Base-by-base conservation (phyloP, 1,140 invertebrate species). In the Ceratina australensis region DNA sequence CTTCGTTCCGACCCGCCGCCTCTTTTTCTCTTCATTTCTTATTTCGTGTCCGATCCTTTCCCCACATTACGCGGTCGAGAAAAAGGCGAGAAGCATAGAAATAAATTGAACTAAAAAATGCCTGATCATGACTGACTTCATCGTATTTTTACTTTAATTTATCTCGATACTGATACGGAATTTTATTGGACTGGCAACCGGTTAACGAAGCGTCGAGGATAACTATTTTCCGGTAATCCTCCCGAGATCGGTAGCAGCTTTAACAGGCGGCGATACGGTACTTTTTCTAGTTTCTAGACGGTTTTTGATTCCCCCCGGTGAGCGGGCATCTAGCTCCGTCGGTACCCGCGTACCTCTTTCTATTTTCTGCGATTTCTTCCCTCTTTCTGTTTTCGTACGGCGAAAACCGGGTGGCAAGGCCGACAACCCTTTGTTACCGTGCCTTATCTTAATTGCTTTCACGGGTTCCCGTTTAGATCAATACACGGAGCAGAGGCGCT, bases 391-490 rank as follows among this genome's bases (percentile, higher is more conserved):
- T 85, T 84, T 81, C 64, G 71, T 60, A 82, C 77, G 67, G 83
- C 84, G 86, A 87, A 88, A 89, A 87, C 82, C 86, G 82, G 78
- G 76, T 88, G 80, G 65, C 78, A 79, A 42, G 33, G 87, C 85
- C 89, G 89, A 88, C 89, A 91, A 91, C 90, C 90, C 89, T 91
- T 91, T 91, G 90, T 90, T 90, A 90, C 87, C 88, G 89, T 90
- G 85, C 88, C 89, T 91, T 91, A 90, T 91, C 90, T 91, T 90
- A 91, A 90, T 91, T 91, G 90, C 90, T 90, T 90, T 91, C 88
- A 90, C 89, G 87, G 83, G 86, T 89, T 90, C 86, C 86, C 88
- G 87, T 91, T 91, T 90, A 91, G 90, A 91, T 91, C 90, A 91
- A 90, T 91, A 90, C 89, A 86, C 82, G 33, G 33, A 86, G 80